Conservation (phyloP, 2,797 vertebrate genomes). For the Heterohyrax brucei region DNA sequence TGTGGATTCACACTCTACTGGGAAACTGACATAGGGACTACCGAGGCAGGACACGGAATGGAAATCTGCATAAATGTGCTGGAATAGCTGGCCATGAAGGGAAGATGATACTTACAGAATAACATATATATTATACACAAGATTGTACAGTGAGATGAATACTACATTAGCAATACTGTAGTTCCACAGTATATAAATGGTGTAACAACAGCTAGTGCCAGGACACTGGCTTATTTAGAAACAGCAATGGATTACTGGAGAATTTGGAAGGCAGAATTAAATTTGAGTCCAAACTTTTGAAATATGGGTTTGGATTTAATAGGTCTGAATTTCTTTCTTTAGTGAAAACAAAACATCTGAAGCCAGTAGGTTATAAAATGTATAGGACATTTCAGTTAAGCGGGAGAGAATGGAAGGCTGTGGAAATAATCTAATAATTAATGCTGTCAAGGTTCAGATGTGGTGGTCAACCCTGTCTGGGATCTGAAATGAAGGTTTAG, state of each 20-base stretch:
- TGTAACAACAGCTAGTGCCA: not conserved
- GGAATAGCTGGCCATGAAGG: not conserved
- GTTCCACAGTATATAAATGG: not conserved
- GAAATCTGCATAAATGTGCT: not conserved
- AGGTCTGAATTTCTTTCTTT: not conserved
- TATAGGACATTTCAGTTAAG: not conserved
- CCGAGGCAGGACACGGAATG: not conserved
- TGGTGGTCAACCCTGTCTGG: not conserved
- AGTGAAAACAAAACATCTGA: not conserved
- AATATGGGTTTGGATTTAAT: constrained; percentile 15
- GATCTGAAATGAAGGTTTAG: not conserved
- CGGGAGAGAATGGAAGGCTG: not conserved
- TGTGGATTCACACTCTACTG: not conserved
- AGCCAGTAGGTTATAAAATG: not conserved
- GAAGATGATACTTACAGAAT: not conserved
- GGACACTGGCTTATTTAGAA: constrained; percentile 36
- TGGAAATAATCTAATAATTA: constrained; percentile 25
- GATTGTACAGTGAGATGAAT: not conserved
- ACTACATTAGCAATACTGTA: not conserved
- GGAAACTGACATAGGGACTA: not conserved
- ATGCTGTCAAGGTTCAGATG: not conserved
- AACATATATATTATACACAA: not conserved
- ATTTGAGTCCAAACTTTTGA: not conserved
- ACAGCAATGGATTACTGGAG: not conserved
- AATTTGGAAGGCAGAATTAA: not conserved